Evolutionary conservation across 2,113 vertebrate species (phyloP).

Genomic region (Protobothrops flavoviridis): DNA sequence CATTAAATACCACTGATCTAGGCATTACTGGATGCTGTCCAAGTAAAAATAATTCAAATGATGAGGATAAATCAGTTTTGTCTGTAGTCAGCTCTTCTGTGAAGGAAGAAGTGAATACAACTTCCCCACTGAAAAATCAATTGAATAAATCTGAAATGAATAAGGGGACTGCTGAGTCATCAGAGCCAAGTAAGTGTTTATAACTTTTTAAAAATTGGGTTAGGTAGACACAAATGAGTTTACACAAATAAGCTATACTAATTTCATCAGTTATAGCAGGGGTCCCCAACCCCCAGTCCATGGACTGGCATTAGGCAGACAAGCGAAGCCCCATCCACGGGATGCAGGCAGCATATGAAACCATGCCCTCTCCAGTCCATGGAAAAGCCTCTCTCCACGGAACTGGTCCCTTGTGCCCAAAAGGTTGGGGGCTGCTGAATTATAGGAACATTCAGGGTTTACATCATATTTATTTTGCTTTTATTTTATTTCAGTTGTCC

Average conservation of each 20-base stretch:
- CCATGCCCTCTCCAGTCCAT: fast-evolving
- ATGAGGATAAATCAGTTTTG: slow-evolving; percentile 23
- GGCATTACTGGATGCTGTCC: slow-evolving; percentile 25
- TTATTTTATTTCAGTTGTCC: slow-evolving; percentile 68
- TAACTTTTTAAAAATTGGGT: background rate
- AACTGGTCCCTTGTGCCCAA: background rate
- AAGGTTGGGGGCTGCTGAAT: background rate
- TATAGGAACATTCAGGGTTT: background rate
- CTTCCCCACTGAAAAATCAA: slow-evolving; percentile 40
- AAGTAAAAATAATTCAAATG: slow-evolving; percentile 21
- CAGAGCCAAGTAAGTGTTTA: slow-evolving; percentile 75
- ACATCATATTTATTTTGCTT: slow-evolving; percentile 2
- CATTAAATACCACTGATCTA: slow-evolving; percentile 4
- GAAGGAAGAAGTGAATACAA: slow-evolving; percentile 27
- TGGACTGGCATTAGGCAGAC: background rate
- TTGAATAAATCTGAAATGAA: slow-evolving; percentile 56
- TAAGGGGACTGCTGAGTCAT: slow-evolving; percentile 56
- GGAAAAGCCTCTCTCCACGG: background rate
- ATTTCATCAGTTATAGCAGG: background rate
- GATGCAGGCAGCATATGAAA: background rate
- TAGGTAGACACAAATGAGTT: background rate
- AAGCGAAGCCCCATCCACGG: background rate
- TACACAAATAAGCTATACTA: background rate
- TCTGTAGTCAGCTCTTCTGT: background rate
- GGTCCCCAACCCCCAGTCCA: background rate